Base-by-base conservation (phyloP, 2,113 vertebrate species). In the Trematomus loennbergii region DNA sequence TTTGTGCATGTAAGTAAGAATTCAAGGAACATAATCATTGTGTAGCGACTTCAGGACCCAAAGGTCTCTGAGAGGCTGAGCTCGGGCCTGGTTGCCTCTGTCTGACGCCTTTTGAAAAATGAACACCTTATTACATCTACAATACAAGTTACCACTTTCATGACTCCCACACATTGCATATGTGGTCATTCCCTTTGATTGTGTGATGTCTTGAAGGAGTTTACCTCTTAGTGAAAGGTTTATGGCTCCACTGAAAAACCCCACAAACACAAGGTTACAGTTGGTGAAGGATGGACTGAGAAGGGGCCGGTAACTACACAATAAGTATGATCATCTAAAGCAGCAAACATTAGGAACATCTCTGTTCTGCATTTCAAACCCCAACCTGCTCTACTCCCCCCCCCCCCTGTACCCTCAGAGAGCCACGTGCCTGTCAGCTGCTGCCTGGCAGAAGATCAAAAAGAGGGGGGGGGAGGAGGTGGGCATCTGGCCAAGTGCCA, bases 401-500 rank as follows among this genome's bases (percentile, higher is more conserved):
- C 22, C 3, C 55, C 77, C 62, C 72, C 78, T 77, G 66, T 70
- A 36, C 12, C 64, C 62, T 68, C 78, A 40, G 16, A 57, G 62
- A 78, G 78, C 77, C 88, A 84, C 73, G 62, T 76, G 63, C 72
- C 78, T 13, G 61, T 85, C 64, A 84, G 81, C 81, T 91, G 67
- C 78, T 69, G 87, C 29, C 89, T 73, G 69, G 49, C n/a, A 53
- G 36, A 29, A 25, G 25, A 8, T 16, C 0, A 48, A 25, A 53
- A 18, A n/a, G 3, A 3, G 9, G 8, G 76, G n/a, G 20, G 20
- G 6, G 50, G 49, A 33, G 20, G 33, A 4, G 73, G 43, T n/a
- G 82, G 87, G 78, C 72, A 66, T 83, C 80, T 88, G 88, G 87
- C 79, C 43, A 11, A 36, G 68, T 62, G 69, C 85, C 78, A 88